Evolutionary conservation across 1,140 invertebrate genomes (phyloP).

Genomic region (Drosophila ogumai): DNA sequence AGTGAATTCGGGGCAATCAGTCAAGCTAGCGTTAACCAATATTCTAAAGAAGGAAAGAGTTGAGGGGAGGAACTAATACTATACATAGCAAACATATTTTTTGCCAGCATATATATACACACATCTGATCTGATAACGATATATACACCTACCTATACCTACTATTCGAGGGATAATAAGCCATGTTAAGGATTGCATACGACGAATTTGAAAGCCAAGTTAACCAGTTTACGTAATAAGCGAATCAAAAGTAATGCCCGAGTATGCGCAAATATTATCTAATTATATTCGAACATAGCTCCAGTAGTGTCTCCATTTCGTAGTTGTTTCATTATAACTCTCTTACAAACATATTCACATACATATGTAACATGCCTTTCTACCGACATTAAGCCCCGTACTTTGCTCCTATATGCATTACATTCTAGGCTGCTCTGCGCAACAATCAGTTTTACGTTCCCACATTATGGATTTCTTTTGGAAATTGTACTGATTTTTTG

Average conservation of each 20-base stretch:
- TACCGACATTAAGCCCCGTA: conserved; percentile 36
- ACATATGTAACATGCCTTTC: conserved; percentile 36
- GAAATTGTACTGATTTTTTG: conserved; percentile 71
- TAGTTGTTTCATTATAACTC: conserved; percentile 46
- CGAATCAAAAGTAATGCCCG: conserved; percentile 16
- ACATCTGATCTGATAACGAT: conserved; percentile 48
- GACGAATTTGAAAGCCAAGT: conserved; percentile 74
- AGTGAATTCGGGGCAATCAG: conserved; percentile 71
- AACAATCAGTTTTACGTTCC: conserved; percentile 55
- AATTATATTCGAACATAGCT: conserved; percentile 41
- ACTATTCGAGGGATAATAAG: conserved; percentile 37
- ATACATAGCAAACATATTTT: conserved; percentile 59
- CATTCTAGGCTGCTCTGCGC: conserved; percentile 41
- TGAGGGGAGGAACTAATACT: conserved; percentile 18
- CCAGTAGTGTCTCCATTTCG: conserved; percentile 34
- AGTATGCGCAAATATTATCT: conserved; percentile 30
- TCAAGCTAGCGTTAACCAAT: conserved; percentile 65
- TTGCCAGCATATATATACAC: conserved; percentile 72
- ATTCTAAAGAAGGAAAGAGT: conserved; percentile 48
- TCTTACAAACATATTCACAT: conserved; percentile 3
- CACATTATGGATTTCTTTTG: conserved; percentile 39
- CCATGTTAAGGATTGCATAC: conserved; percentile 54
- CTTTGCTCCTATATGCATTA: conserved; percentile 24
- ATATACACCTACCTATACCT: conserved; percentile 34
- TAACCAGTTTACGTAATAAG: conserved; percentile 53